These are phyloP conservation scores for Pinna nobilis DNA, from an alignment of 1,140 invertebrate genomes.

Conservation along the genomic window DNA sequence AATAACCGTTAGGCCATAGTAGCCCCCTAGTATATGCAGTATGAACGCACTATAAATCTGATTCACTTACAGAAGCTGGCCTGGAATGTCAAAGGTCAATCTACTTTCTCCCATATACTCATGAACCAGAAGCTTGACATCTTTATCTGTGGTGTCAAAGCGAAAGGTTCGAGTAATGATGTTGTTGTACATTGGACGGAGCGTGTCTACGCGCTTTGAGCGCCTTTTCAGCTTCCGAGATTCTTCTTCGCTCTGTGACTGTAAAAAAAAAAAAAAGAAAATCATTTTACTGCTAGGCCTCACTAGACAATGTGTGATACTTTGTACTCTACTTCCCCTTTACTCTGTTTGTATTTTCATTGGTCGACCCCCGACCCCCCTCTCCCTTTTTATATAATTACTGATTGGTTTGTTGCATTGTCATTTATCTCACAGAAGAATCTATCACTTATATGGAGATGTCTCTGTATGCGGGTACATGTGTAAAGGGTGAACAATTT, in stretches of 20 bases:
- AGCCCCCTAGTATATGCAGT: too few species aligned
- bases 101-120: slow-evolving; percentile 95
- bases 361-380: too few species aligned
- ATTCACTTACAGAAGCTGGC: slow-evolving; percentile 88
- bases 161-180: slow-evolving; percentile 89
- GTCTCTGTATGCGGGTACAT: not conserved
- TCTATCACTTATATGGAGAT: not conserved
- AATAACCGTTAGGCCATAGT: too few species aligned
- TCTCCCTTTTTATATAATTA: not conserved
- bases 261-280: not conserved
- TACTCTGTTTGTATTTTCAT: too few species aligned
- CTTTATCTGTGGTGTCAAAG: slow-evolving; percentile 89
- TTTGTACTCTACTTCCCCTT: too few species aligned
- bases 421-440: not conserved
- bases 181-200: slow-evolving; percentile 85
- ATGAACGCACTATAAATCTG: not conserved
- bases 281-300: not conserved
- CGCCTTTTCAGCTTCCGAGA: slow-evolving; percentile 77
- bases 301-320: too few species aligned
- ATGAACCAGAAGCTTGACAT: slow-evolving; percentile 92
- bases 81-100: slow-evolving; percentile 89
- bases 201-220: slow-evolving; percentile 83
- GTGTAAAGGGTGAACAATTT: too few species aligned
- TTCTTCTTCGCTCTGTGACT: not conserved
- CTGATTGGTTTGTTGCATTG: not conserved